Conservation (phyloP, 2,797 vertebrate genomes). For the Corythornis leucogaster region DNA sequence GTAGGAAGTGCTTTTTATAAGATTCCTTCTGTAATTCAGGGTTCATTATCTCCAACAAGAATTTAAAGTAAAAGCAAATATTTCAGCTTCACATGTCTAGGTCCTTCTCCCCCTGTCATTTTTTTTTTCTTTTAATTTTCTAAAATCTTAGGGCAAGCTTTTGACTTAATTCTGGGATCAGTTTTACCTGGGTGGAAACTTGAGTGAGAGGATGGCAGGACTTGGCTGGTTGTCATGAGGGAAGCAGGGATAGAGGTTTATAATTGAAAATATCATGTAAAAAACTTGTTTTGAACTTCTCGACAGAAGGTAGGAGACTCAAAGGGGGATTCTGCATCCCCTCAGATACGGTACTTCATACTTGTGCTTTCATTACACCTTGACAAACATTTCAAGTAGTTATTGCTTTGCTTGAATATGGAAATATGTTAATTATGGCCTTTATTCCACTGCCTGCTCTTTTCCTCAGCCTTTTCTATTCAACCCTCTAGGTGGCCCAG, state of each 20-base stretch:
- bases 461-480: conserved; percentile 76
- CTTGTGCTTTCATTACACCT: conserved; percentile 66
- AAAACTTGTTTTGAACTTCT: conserved; percentile 30
- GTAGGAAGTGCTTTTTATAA: background rate
- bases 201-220: background rate
- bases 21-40: background rate
- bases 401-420: conserved; percentile 88
- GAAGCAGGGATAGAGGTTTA: background rate
- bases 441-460: conserved; percentile 77
- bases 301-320: background rate
- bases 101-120: too few relatives aligned
- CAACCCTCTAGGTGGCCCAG: conserved; percentile 87
- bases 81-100: background rate
- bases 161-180: background rate
- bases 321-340: conserved; percentile 7
- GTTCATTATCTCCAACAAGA: background rate
- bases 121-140: background rate
- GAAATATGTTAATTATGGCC: conserved; percentile 86
- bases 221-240: background rate
- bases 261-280: background rate
- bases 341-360: conserved; percentile 32
- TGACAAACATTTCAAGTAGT: conserved; percentile 83
- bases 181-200: background rate
- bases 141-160: background rate
- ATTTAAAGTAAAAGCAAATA: background rate